Evolutionary conservation across 1,140 invertebrate species (phyloP).

Genomic region (Aphelinus atriplicis): DNA sequence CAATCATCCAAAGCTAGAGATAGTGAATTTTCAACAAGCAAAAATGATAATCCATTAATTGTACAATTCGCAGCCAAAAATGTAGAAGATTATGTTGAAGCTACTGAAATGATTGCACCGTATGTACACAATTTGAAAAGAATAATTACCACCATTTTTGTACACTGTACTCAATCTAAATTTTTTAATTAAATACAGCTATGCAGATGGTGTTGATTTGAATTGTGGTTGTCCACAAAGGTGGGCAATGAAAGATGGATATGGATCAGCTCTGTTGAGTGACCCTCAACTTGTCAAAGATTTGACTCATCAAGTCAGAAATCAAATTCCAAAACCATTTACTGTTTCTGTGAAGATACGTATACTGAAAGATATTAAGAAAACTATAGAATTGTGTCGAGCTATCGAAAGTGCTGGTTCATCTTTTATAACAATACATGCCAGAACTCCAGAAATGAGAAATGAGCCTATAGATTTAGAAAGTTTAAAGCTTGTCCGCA

Average conservation of each 20-base stretch:
- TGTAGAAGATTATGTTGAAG: constrained; percentile 83
- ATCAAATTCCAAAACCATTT: constrained; percentile 78
- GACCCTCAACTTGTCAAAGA: constrained; percentile 87
- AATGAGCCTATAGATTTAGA: constrained; percentile 81
- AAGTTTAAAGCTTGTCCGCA: constrained; percentile 78
- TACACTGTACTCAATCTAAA: too few species aligned
- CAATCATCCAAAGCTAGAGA: constrained; percentile 86
- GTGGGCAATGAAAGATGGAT: constrained; percentile 92
- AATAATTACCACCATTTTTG: constrained; percentile 29
- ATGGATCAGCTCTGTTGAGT: constrained; percentile 85
- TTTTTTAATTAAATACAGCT: constrained; percentile 62
- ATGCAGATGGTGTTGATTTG: constrained; percentile 90
- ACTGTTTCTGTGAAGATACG: constrained; percentile 94
- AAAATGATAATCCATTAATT: constrained; percentile 83
- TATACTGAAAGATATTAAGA: constrained; percentile 70
- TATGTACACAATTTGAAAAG: constrained; percentile 65
- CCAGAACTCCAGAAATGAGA: constrained; percentile 85
- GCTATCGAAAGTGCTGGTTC: constrained; percentile 85
- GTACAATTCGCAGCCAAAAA: constrained; percentile 95
- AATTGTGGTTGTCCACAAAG: constrained; percentile 97
- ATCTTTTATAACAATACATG: constrained; percentile 91
- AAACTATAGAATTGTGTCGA: constrained; percentile 79
- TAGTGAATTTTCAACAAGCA: constrained; percentile 88
- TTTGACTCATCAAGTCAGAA: constrained; percentile 80
- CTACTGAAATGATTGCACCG: constrained; percentile 84